Evolutionary conservation across 2,113 vertebrate species (phyloP), one percentile per base, ranked within the genome.

Genomic region (Brachypodius melanocephalos): DNA sequence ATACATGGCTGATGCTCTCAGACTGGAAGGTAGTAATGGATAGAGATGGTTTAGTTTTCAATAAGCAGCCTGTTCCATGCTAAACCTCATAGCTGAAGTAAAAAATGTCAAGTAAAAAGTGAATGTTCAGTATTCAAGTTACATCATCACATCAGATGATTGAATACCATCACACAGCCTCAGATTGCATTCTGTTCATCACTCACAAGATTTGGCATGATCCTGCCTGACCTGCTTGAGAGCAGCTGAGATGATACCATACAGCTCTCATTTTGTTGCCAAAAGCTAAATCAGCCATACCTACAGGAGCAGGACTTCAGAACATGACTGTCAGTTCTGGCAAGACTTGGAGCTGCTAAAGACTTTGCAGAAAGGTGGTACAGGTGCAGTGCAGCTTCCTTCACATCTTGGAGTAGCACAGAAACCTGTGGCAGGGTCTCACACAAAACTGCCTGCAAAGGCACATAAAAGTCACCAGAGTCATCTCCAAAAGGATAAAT

Each of bases 61-160:
- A 58, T 25, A 75, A 85, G 20, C 22, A 79, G 22, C 24, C 5
- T 2, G 2, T 59, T 67, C 43, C 15, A 43, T 0, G 0, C 19
- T 45, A 43, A 72, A 7, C 26, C 67, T 89, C n/a, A 45, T 1
- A 5, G 48, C 36, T 72, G 31, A 65, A 29, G 22, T 46, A 2
- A 78, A 94, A 78, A 79, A 52, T 12, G 10, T 3, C 26, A 75
- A 85, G 17, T 58, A 36, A 67, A 42, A 87, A 25, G 43, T 28
- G 8, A 82, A 52, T 2, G 9, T 77, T 88, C 38, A 48, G 28
- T 8, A 1, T 34, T 52, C 25, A 43, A 88, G 13, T 67, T 40
- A 32, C 34, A 49, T 8, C 4, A 4, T 49, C 34, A 25, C 14
- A 12, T 48, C 45, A 57, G 26, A 24, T 7, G 22, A n/a, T 71